Conservation (phyloP, 2,888 invertebrate species). For the Ornithoptera priamus region DNA sequence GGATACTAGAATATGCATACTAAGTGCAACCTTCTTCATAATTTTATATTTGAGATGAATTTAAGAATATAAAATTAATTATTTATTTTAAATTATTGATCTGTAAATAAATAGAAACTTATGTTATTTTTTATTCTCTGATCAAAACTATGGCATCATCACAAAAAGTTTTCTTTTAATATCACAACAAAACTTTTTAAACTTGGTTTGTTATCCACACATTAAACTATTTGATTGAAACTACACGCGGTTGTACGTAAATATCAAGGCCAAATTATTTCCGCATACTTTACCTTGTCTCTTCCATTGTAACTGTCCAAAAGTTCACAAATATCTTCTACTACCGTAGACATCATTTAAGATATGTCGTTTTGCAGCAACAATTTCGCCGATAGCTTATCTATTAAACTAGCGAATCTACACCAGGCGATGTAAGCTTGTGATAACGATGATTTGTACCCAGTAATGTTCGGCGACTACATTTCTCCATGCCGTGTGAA, state of each 20-base stretch:
- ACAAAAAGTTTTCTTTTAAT: too few species aligned
- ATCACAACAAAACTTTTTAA: too few species aligned
- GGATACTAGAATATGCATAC: too few species aligned
- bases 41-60: too few species aligned
- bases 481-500: constrained; percentile 59
- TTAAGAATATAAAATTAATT: too few species aligned
- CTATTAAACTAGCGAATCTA: constrained; percentile 23
- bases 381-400: constrained; percentile 36
- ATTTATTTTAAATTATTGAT: too few species aligned
- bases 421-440: constrained; percentile 37
- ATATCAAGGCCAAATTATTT: constrained; percentile 55
- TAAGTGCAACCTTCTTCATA: too few species aligned
- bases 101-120: too few species aligned
- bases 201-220: too few species aligned
- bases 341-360: constrained; percentile 57
- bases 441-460: constrained; percentile 45
- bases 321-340: constrained; percentile 83
- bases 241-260: constrained; percentile 42
- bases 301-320: constrained; percentile 91
- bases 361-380: constrained; percentile 18
- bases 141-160: too few species aligned
- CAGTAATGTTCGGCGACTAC: constrained; percentile 62
- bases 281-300: constrained; percentile 85
- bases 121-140: too few species aligned
- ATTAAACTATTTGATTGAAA: constrained; percentile 42